phyloP scores from a whole-genome alignment of 1,140 invertebrate species.

The Orussus abietinus region DNA sequence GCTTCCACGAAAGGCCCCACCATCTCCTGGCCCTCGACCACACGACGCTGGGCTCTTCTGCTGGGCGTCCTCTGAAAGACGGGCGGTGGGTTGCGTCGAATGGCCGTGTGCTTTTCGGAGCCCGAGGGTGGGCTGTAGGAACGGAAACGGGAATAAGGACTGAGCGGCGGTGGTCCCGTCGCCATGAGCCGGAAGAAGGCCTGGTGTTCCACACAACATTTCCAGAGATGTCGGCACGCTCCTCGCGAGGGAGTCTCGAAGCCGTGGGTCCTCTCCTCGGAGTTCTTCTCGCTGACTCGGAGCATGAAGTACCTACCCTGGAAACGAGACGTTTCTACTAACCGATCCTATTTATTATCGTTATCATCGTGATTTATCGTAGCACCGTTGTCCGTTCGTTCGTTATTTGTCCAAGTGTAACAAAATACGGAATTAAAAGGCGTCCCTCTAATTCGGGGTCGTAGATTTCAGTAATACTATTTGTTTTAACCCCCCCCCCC shows the following conservation, averaged over 20 bases:
- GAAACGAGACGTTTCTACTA: slow-evolving; percentile 6
- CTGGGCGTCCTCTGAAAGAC: slow-evolving; percentile 86
- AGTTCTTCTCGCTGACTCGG: slow-evolving; percentile 91
- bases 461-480: no score
- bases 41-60: slow-evolving; percentile 73
- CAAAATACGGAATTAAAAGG: no score
- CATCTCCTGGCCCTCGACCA: slow-evolving; percentile 64
- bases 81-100: slow-evolving; percentile 68
- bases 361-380: no score
- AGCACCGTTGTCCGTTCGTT: no score
- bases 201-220: slow-evolving; percentile 97
- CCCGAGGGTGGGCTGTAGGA: slow-evolving; percentile 58
- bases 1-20: slow-evolving; percentile 45
- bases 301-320: slow-evolving; percentile 92
- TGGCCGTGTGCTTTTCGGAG: slow-evolving; percentile 54
- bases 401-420: no score
- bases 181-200: slow-evolving; percentile 90
- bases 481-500: no score
- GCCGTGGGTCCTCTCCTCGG: slow-evolving; percentile 92
- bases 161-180: slow-evolving; percentile 47
- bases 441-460: no score
- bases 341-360: not conserved
- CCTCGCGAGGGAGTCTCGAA: slow-evolving; percentile 92
- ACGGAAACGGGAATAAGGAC: slow-evolving; percentile 63
- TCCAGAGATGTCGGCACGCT: slow-evolving; percentile 97